Percentiles rank a stretch among this genome's conserved stretches.
These are phyloP conservation scores for Phalloptychus januarius DNA, from an alignment of 2,797 vertebrate genomes.

Conservation along the genomic window DNA sequence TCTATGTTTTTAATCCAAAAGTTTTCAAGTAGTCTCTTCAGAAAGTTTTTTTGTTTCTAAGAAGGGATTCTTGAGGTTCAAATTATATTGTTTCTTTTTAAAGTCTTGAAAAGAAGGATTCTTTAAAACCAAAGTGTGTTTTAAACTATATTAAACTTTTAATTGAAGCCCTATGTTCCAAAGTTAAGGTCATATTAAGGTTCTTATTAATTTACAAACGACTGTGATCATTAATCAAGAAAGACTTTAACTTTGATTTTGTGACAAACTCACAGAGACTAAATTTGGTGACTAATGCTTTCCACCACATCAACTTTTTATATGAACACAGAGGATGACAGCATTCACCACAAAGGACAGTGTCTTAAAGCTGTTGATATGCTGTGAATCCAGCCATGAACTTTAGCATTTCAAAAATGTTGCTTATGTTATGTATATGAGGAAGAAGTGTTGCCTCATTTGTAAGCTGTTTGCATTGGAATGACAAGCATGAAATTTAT, in stretches of 20 bases:
- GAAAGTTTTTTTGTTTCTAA: constrained; percentile 32
- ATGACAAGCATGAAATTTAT: background rate
- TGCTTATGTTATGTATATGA: background rate
- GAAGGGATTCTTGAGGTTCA: constrained; percentile 33
- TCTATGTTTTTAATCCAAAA: constrained; percentile 51
- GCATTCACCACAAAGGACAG: constrained; percentile 1
- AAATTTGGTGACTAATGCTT: background rate
- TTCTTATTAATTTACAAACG: background rate
- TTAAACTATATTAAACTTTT: background rate
- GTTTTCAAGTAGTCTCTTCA: constrained; percentile 26
- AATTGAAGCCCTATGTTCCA: background rate
- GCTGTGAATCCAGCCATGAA: background rate
- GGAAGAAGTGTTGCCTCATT: background rate
- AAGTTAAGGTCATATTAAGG: background rate
- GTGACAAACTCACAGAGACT: constrained; percentile 3
- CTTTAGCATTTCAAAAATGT: background rate
- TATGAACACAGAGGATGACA: background rate
- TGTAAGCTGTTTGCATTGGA: background rate
- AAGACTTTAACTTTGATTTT: constrained; percentile 5
- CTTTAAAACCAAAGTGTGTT: background rate
- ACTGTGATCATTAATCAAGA: background rate
- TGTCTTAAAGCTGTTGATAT: background rate
- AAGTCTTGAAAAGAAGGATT: constrained; percentile 4
- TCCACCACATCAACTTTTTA: constrained; percentile 12
- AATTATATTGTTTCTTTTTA: constrained; percentile 28